phyloP scores from a whole-genome alignment of 1,140 invertebrate genomes.

The Hirudo medicinalis region DNA sequence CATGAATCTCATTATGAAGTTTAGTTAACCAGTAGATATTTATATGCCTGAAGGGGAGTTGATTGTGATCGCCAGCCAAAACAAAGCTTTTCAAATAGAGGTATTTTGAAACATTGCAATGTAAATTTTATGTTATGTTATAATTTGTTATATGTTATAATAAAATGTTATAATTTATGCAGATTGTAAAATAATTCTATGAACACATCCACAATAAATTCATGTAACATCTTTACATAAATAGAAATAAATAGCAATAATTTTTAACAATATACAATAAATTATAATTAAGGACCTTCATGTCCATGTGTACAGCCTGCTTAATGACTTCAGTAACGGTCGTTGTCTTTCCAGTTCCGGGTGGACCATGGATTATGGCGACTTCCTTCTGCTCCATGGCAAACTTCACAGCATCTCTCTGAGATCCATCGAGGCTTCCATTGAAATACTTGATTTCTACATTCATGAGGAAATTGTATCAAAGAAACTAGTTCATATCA shows the following conservation, averaged over 20 bases:
- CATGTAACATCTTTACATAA: too few relatives aligned
- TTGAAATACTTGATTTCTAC: conserved; percentile 37
- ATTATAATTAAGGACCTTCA: not conserved
- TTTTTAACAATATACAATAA: not conserved
- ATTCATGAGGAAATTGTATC: conserved; percentile 5
- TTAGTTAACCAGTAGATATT: too few relatives aligned
- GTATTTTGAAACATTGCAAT: too few relatives aligned
- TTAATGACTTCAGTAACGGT: conserved; percentile 51
- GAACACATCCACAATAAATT: too few relatives aligned
- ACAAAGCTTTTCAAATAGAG: too few relatives aligned
- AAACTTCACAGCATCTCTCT: conserved; percentile 48
- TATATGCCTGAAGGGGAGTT: conserved; percentile 52
- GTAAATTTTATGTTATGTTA: too few relatives aligned
- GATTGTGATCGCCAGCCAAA: conserved; percentile 51
- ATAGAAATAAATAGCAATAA: too few relatives aligned
- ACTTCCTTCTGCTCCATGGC: conserved; percentile 46
- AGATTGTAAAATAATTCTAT: too few relatives aligned
- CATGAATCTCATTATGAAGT: too few relatives aligned
- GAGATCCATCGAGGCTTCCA: conserved; percentile 44
- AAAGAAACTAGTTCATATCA: too few relatives aligned
- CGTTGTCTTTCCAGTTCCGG: conserved; percentile 55
- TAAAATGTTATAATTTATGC: too few relatives aligned
- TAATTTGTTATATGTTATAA: too few relatives aligned
- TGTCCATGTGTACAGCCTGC: conserved; percentile 43
- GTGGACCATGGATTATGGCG: conserved; percentile 47